Base-by-base conservation (phyloP, 2,113 vertebrate species). In the Nibea albiflora region DNA sequence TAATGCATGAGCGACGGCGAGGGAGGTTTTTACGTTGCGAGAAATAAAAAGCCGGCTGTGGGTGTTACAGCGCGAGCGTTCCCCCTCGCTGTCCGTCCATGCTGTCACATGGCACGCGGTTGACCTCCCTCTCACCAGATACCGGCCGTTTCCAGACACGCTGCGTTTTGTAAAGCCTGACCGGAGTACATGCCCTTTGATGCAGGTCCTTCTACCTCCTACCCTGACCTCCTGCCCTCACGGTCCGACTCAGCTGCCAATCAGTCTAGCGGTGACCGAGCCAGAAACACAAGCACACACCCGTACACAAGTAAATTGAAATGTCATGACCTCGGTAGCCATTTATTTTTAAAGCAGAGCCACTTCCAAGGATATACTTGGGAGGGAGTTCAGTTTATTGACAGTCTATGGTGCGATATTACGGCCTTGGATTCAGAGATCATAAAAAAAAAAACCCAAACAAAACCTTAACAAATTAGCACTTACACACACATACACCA, bases 121-220 rank as follows among this genome's bases (percentile, higher is more conserved):
- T 66, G 63, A 83, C 83, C 67, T 39, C 71, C 46, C 5, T 66
- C 39, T 62, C 65, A 42, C 61, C 72, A 69, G 67, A 66, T 28
- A 49, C 26, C 12, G 39, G 76, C 46, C 77, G 73, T 72, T 80
- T 80, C 53, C 54, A 79, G 52, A 74, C 28, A 16, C 5, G 17
- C 11, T 15, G 70, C 49, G 31, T 84, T 46, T 81, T 76, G 81
- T 77, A 69, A 62, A 86, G 57, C 63, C 67, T 68, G 78, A 68
- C 79, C 39, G 73, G 73, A 52, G 42, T 73, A 78, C 82, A 86
- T 66, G 78, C 42, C 66, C 72, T 84, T 84, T 79, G 58, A 85
- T 47, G 57, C 44, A 1, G 49, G 11, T 57, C 39, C 49, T 50
- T 66, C 68, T 61, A n/a, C 73, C 69, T 80, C 82, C 81, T 10